Evolutionary conservation across 2,797 vertebrate species (phyloP), one percentile per base, ranked within the genome.

Genomic region (Sparidentex hasta): DNA sequence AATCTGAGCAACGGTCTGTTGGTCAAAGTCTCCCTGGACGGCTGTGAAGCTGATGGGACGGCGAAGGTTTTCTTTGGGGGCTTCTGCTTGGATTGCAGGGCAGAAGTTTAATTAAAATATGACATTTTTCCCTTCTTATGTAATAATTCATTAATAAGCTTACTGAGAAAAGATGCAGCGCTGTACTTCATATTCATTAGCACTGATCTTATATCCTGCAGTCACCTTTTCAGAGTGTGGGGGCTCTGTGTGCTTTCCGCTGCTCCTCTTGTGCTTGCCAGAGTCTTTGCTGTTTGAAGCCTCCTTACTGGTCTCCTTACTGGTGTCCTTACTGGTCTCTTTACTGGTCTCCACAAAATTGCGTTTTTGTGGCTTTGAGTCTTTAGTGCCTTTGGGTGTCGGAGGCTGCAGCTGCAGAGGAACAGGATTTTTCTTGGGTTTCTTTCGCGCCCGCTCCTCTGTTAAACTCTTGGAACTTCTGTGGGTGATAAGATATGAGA

Each of bases 201-300:
- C 3, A 13, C 11, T 38, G 11, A 38, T 38, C 4, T 13, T 13
- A 7, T n/a, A 7, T 46, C 5, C n/a, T 0, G 17, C 2, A 14
- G 16, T 73, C 93, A 98, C 97, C 94, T 90, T 97, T 87, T 87
- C 82, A n/a, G 47, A 86, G 13, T 91, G 86, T 0, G 82, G 63
- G 51, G 73, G 87, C 38, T 96, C 93, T 0, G 51, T n/a, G 13
- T 64, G 80, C 76, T 94, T 96, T 73, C 76, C 92, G 41, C 95
- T 93, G 75, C 78, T 88, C 88, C 92, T 97, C 89, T 93, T 97
- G 92, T 94, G 94, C 93, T 96, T 97, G 82, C 81, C 0, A 1
- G 82, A 77, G 41, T 90, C 82, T 54, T 93, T 92, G 61, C 82
- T 90, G 61, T 84, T 92, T 67, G 70, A 81, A 1, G 70, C 7